These are phyloP conservation scores for Panulirus ornatus DNA, from an alignment of 1,140 invertebrate species.

Conservation along the genomic window DNA sequence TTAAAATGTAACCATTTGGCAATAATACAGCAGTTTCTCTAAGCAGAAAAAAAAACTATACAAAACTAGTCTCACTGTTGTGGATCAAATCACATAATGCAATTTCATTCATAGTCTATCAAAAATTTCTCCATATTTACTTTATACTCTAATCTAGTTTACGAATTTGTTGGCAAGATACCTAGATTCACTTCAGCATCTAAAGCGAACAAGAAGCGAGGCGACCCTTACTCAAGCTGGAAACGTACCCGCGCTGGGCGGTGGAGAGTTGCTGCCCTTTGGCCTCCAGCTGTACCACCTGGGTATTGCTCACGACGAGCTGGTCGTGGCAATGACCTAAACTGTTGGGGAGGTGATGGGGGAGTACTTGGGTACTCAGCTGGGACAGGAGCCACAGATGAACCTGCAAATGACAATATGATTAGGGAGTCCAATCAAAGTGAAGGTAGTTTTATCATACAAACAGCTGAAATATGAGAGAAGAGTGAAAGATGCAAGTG, in stretches of 20 bases:
- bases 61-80: too few species aligned
- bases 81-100: too few species aligned
- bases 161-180: slow-evolving; percentile 8
- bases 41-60: not conserved
- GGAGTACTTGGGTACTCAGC: slow-evolving; percentile 74
- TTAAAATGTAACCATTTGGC: not conserved
- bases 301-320: slow-evolving; percentile 72
- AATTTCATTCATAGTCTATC: too few species aligned
- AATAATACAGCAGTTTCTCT: not conserved
- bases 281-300: slow-evolving; percentile 43
- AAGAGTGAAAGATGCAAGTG: too few species aligned
- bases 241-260: slow-evolving; percentile 75
- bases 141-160: too few species aligned
- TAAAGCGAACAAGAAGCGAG: slow-evolving; percentile 75
- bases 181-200: slow-evolving; percentile 25
- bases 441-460: too few species aligned
- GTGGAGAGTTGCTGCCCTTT: slow-evolving; percentile 73
- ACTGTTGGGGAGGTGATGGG: slow-evolving; percentile 75
- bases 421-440: too few species aligned
- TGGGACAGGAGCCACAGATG: slow-evolving; percentile 20
- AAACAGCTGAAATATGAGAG: too few species aligned
- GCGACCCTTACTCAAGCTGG: slow-evolving; percentile 75
- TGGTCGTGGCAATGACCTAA: slow-evolving; percentile 72
- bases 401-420: not conserved
- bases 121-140: too few species aligned